These are phyloP conservation scores for Platyscapa corneri DNA, from an alignment of 1,140 invertebrate genomes.

Conservation along the genomic window DNA sequence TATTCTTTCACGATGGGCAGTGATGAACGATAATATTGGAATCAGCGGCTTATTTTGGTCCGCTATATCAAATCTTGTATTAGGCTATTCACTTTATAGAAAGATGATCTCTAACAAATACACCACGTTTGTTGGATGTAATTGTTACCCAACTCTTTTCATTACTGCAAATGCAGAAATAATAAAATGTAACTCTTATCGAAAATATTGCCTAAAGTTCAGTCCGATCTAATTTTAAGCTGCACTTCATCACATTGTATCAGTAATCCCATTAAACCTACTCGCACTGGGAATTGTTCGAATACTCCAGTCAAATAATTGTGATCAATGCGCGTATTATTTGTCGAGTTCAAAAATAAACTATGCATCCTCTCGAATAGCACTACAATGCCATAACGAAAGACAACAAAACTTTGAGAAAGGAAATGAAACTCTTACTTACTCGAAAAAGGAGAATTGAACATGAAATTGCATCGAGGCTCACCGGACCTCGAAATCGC, in stretches of 20 bases:
- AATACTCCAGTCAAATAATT: neutral
- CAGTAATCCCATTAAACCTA: neutral
- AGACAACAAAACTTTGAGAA: conserved; percentile 11
- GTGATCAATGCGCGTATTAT: conserved; percentile 9
- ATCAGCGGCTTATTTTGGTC: neutral
- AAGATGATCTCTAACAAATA: neutral
- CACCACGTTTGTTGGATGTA: neutral
- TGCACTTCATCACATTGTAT: neutral
- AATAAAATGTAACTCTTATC: neutral
- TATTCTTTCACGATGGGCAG: no score
- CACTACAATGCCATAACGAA: neutral
- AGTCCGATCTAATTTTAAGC: neutral
- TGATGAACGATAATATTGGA: neutral
- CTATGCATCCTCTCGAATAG: neutral
- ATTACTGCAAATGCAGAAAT: neutral
- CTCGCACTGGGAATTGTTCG: neutral
- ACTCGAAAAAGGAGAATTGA: conserved; percentile 6
- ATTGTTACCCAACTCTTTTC: no score
- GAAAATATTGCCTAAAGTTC: neutral
- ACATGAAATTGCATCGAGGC: conserved; percentile 29
- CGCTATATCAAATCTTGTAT: neutral
- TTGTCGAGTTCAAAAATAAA: conserved; percentile 28
- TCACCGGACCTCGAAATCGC: conserved; percentile 42
- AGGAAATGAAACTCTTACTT: conserved; percentile 34
- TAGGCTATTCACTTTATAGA: neutral